Evolutionary conservation across 2,888 invertebrate genomes (phyloP).

Genomic region (Rhogogaster chlorosoma): DNA sequence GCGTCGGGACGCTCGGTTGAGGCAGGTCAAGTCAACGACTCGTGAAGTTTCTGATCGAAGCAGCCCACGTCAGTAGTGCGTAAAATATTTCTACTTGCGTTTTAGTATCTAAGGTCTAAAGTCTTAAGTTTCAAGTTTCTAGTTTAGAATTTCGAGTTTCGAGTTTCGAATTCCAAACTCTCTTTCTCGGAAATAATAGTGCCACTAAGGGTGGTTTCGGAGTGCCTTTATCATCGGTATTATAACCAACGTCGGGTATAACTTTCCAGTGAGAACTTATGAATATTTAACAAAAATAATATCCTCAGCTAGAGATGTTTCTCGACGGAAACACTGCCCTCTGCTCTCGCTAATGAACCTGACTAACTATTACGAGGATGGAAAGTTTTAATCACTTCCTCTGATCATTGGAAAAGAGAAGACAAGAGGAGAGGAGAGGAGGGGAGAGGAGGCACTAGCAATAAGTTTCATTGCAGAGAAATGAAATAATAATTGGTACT

Average conservation of each 20-base stretch:
- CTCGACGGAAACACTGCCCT: neutral
- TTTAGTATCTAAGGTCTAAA: neutral
- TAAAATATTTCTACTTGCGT: neutral
- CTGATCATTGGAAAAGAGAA: neutral
- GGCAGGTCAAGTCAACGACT: constrained; percentile 7
- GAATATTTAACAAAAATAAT: constrained; percentile 27
- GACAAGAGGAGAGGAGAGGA: too few species aligned
- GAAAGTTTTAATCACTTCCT: constrained; percentile 10
- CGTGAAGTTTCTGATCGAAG: constrained; percentile 12
- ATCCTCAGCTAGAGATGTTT: neutral
- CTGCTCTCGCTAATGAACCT: neutral
- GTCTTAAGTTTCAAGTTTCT: neutral
- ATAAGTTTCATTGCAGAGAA: neutral
- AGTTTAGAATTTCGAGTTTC: neutral
- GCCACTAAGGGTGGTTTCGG: too few species aligned
- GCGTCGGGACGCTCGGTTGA: neutral
- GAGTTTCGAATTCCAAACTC: neutral
- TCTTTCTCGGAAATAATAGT: neutral
- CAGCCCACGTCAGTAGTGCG: neutral
- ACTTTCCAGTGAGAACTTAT: neutral
- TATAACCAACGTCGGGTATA: neutral
- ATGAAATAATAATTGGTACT: neutral
- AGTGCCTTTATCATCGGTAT: neutral
- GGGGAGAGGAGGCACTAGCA: neutral
- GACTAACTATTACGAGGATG: neutral